These are phyloP conservation scores for Psittacula cyanocephala DNA, from an alignment of 2,113 vertebrate species.

Conservation along the genomic window DNA sequence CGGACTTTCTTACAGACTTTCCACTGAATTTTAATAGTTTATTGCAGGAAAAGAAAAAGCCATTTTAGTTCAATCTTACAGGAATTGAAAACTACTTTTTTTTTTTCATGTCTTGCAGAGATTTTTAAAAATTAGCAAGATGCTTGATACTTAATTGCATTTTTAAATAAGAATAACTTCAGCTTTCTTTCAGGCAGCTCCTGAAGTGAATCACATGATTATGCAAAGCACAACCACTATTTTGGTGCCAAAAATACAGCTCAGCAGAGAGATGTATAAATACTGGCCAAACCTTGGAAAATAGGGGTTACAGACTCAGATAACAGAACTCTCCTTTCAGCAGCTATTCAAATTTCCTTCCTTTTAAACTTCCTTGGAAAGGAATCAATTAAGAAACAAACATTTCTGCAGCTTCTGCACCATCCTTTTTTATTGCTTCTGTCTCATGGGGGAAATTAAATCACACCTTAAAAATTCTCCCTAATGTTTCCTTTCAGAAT, in stretches of 20 bases:
- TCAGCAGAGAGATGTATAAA: constrained; percentile 11
- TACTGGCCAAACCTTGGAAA: not conserved
- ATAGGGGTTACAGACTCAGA: constrained; percentile 1
- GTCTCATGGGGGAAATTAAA: not conserved
- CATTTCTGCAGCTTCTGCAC: not conserved
- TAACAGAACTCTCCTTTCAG: constrained; percentile 26
- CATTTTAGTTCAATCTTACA: not conserved
- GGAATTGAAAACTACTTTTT: not conserved
- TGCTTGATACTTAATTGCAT: constrained; percentile 26
- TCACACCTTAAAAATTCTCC: not conserved
- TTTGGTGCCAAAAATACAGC: constrained; percentile 45
- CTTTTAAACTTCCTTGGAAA: constrained; percentile 29
- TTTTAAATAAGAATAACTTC: not conserved
- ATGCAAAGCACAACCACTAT: constrained; percentile 19
- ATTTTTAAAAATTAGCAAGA: not conserved
- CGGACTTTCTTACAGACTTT: no score
- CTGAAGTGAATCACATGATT: constrained; percentile 5
- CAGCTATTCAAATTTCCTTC: constrained; percentile 7
- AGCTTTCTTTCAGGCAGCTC: not conserved
- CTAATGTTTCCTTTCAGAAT: not conserved
- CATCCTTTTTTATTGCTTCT: not conserved
- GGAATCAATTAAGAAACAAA: not conserved
- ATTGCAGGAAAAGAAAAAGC: not conserved
- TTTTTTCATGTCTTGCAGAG: not conserved
- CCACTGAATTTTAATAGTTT: not conserved